Evolutionary conservation across 2,113 vertebrate genomes (phyloP).

Genomic region (Prietella phreatophila): DNA sequence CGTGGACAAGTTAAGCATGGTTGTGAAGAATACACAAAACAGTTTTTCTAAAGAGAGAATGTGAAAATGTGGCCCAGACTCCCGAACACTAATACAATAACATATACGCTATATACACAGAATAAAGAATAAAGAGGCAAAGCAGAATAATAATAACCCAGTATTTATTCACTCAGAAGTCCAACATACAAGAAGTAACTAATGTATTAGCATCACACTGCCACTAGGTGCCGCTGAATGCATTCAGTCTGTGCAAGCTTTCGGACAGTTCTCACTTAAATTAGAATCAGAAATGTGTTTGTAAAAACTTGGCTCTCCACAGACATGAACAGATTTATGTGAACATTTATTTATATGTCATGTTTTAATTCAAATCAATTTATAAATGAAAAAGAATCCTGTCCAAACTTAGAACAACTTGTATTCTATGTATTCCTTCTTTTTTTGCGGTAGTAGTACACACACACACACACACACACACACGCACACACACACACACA

Average conservation of each 20-base stretch:
- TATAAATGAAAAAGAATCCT: background rate
- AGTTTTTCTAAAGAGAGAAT: background rate
- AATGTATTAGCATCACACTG: background rate
- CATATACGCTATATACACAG: background rate
- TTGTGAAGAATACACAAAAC: background rate
- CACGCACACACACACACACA: no score
- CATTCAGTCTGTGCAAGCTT: background rate
- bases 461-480: no score
- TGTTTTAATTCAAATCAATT: background rate
- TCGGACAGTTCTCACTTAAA: background rate
- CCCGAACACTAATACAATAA: background rate
- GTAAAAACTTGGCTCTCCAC: background rate
- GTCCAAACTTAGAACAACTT: background rate
- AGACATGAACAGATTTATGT: background rate
- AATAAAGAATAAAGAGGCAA: background rate
- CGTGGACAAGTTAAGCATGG: background rate
- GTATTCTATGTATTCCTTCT: background rate
- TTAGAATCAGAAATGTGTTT: background rate
- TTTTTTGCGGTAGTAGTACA: no score
- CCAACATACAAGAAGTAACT: background rate
- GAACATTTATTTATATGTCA: background rate
- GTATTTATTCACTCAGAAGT: background rate
- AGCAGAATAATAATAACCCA: background rate
- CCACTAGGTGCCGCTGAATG: slow-evolving; percentile 36
- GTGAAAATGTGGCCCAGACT: background rate